These are phyloP conservation scores for Oscheius sp. DNA, from an alignment of 1,140 invertebrate genomes.

Conservation along the genomic window DNA sequence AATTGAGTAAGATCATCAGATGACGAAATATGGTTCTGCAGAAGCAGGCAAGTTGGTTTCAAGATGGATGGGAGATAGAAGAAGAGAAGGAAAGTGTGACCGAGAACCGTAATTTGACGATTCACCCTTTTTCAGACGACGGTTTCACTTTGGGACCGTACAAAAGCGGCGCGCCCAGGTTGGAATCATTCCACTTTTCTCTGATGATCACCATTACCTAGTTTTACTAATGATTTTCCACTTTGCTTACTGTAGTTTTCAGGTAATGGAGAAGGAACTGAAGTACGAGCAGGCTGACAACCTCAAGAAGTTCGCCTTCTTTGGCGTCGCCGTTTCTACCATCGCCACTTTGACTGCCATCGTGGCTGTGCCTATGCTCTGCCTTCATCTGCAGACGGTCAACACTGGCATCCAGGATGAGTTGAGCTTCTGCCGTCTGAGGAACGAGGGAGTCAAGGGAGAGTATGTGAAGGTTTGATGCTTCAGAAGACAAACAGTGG, in stretches of 20 bases:
- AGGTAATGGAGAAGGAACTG: slow-evolving; percentile 25
- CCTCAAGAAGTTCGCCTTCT: slow-evolving; percentile 35
- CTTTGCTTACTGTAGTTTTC: too few species aligned
- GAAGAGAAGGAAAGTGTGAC: not conserved
- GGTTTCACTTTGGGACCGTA: not conserved
- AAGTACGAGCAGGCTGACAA: slow-evolving; percentile 15
- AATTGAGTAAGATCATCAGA: too few species aligned
- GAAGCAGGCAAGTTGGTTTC: too few species aligned
- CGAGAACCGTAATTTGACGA: too few species aligned
- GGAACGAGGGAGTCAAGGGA: not conserved
- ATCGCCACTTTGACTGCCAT: slow-evolving; percentile 27
- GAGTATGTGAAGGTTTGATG: not conserved
- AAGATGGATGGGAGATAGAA: not conserved
- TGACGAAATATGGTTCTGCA: too few species aligned
- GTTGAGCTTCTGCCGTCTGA: slow-evolving; percentile 13
- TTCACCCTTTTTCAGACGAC: not conserved
- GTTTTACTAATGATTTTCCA: too few species aligned
- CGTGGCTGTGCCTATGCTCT: slow-evolving; percentile 23
- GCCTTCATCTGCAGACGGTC: slow-evolving; percentile 26
- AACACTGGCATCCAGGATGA: slow-evolving; percentile 26
- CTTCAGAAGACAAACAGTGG: too few species aligned
- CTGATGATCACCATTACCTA: too few species aligned
- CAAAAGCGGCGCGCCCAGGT: too few species aligned
- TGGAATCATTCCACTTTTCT: too few species aligned
- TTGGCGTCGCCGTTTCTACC: slow-evolving; percentile 32